phyloP scores from a whole-genome alignment of 2,888 invertebrate genomes.

The Macaria liturata region DNA sequence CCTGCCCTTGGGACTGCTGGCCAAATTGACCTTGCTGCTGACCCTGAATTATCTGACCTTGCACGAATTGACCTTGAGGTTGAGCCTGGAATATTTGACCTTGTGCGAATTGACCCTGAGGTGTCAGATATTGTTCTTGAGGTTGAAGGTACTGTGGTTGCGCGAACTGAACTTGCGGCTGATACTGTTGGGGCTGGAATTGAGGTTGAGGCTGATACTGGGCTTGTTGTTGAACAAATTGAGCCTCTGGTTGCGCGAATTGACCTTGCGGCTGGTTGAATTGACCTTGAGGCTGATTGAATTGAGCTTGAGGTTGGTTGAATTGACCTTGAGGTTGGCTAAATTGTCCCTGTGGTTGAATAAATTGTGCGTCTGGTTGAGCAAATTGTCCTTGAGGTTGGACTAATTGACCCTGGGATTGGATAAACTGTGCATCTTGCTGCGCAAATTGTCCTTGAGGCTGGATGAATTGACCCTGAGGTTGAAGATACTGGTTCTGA shows the following conservation, averaged over 20 bases:
- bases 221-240: conserved; percentile 32
- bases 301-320: conserved; percentile 19
- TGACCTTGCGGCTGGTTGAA: conserved; percentile 14
- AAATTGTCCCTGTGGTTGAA: background rate
- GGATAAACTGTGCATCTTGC: conserved; percentile 2
- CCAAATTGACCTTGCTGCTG: conserved; percentile 18
- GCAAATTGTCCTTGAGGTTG: conserved; percentile 32
- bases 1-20: conserved; percentile 41
- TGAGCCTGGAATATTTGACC: conserved; percentile 11
- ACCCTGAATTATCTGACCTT: too few species aligned
- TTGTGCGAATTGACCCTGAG: conserved; percentile 29
- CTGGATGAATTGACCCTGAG: conserved; percentile 17
- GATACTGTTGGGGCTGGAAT: background rate
- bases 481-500: conserved; percentile 22
- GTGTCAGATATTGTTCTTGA: conserved; percentile 10
- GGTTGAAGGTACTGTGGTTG: conserved; percentile 22
- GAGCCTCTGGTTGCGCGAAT: conserved; percentile 27
- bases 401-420: conserved; percentile 6
- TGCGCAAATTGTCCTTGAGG: conserved; percentile 12
- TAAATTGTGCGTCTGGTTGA: conserved; percentile 23
- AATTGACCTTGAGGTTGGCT: conserved; percentile 14
- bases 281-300: conserved; percentile 33
- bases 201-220: conserved; percentile 1
- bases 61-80: conserved; percentile 31
- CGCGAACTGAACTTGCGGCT: conserved; percentile 14